Conservation (phyloP, 2,888 invertebrate genomes). For the Lycocerus yunnanus region DNA sequence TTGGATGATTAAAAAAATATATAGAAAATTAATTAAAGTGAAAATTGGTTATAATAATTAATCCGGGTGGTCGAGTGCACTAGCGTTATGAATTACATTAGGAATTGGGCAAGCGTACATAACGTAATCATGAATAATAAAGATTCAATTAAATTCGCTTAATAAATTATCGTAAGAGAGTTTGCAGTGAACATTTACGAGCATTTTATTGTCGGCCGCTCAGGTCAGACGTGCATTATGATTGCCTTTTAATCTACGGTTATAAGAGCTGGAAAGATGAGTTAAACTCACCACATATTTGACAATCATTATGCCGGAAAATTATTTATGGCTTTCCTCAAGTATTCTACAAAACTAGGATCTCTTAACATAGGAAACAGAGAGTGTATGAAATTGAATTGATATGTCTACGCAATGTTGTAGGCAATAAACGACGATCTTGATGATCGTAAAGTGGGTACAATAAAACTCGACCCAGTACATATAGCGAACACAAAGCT, state of each 20-base stretch:
- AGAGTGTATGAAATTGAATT: constrained; percentile 48
- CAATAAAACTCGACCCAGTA: constrained; percentile 47
- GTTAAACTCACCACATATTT: constrained; percentile 34
- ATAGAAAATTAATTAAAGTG: background rate
- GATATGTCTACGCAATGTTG: constrained; percentile 45
- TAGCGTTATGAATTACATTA: constrained; percentile 18
- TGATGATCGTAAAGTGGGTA: constrained; percentile 53
- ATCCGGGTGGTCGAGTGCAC: constrained; percentile 5
- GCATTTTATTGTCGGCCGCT: constrained; percentile 36
- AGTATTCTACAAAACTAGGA: constrained; percentile 30
- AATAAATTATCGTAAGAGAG: constrained; percentile 43
- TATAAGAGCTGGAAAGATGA: constrained; percentile 24
- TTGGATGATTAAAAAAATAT: background rate
- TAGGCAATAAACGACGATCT: constrained; percentile 50
- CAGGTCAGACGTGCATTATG: constrained; percentile 31
- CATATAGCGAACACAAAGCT: constrained; percentile 31
- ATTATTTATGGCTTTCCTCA: constrained; percentile 32
- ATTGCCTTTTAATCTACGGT: constrained; percentile 13
- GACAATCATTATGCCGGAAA: constrained; percentile 32
- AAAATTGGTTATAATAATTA: background rate
- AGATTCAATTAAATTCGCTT: constrained; percentile 43
- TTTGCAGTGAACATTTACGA: constrained; percentile 36
- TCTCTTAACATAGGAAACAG: constrained; percentile 5
- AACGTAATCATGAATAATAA: constrained; percentile 44
- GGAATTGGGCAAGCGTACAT: constrained; percentile 13